Evolutionary conservation across 1,140 invertebrate genomes (phyloP).

Genomic region (Nomia melanderi): DNA sequence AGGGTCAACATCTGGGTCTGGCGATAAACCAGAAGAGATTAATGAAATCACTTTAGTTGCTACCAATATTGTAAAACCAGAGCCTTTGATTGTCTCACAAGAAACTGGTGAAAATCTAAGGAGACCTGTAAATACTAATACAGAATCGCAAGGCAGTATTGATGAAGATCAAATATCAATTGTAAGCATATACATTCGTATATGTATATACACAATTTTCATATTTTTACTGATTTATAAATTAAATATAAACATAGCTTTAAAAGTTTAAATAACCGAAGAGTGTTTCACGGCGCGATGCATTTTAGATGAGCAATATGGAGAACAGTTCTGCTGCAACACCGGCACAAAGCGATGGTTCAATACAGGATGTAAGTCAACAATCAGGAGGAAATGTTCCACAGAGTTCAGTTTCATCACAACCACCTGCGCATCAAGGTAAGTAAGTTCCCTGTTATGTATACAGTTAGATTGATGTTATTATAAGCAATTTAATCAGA

Average conservation of each 20-base stretch:
- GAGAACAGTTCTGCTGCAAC: conserved; percentile 75
- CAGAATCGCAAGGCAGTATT: conserved; percentile 80
- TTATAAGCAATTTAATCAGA: background rate
- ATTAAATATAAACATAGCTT: too few relatives aligned
- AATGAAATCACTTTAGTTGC: conserved; percentile 80
- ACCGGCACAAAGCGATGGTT: conserved; percentile 74
- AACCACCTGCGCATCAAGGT: conserved; percentile 77
- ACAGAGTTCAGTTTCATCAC: conserved; percentile 73
- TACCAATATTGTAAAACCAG: conserved; percentile 80
- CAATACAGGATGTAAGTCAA: conserved; percentile 76
- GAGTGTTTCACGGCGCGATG: background rate
- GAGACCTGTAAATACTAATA: conserved; percentile 73
- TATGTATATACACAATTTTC: too few relatives aligned
- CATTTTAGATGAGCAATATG: conserved; percentile 77
- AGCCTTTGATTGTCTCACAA: conserved; percentile 75
- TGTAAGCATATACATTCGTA: conserved; percentile 64
- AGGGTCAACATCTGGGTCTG: conserved; percentile 84
- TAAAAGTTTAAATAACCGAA: background rate
- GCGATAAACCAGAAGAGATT: conserved; percentile 81
- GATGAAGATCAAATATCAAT: conserved; percentile 80
- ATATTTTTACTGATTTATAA: too few relatives aligned
- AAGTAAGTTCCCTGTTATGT: conserved; percentile 53
- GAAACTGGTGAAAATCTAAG: conserved; percentile 71
- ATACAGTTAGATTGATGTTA: background rate
- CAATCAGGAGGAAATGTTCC: conserved; percentile 71